Base-by-base conservation (phyloP, 2,113 vertebrate species). In the Mormoops blainvillei region DNA sequence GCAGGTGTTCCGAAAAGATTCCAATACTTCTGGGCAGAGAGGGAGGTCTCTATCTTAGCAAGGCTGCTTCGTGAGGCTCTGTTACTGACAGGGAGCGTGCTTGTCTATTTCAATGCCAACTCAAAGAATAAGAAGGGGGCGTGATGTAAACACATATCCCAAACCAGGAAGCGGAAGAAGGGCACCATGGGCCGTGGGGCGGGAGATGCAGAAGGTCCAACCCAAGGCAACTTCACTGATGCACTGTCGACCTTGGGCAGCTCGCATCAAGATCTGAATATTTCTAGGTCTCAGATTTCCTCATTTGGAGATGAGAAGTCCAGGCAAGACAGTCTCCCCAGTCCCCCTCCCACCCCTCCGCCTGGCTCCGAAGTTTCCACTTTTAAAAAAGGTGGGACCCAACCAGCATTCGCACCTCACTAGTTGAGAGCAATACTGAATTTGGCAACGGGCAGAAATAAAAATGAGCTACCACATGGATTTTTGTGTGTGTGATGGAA, bases 151-250 rank as follows among this genome's bases (percentile, higher is more conserved):
- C 38, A 22, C 9, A 6, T 11, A 16, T 19, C 48, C 14, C 50
- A 52, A 54, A 41, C 41, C 18, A 9, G 20, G n/a, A 36, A 3
- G 7, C 3, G 15, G 8, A 8, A 19, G 41, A 19, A 12, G 15
- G 56, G 16, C 3, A 0, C 24, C 1, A 0, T 11, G 7, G 11
- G 50, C n/a, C 11, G 0, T 5, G 8, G 61, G 19, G 1, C 41
- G 26, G 43, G 20, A 14, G 74, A 31, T 7, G 43, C 43, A 13
- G 22, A 10, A 12, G 58, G 2, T 6, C 36, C 20, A 56, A 5
- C 31, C 22, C 15, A 5, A 0, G 8, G 16, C 4, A 1, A 2
- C 28, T 0, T 43, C 68, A 7, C 56, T 28, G 1, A 7, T 5
- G n/a, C n/a, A 8, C 16, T 41, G 22, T 15, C 68, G 76, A 24